phyloP scores from a whole-genome alignment of 2,797 vertebrate species.

The Taeniopygia guttata region DNA sequence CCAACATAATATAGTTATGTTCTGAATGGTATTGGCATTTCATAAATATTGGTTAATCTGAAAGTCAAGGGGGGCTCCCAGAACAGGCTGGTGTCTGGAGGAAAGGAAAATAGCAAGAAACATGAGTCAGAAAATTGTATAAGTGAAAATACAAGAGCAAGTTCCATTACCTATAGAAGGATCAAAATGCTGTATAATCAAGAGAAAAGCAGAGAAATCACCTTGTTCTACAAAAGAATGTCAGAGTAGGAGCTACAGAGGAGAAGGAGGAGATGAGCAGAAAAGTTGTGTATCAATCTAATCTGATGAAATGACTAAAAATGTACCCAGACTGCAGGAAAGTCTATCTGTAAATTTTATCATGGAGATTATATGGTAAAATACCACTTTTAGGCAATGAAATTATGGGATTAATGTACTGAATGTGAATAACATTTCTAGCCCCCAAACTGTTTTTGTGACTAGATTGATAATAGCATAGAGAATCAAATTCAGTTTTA shows the following conservation, averaged over 20 bases:
- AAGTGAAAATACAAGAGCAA: background rate
- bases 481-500: background rate
- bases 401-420: conserved; percentile 16
- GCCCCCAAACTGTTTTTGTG: background rate
- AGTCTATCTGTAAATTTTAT: conserved; percentile 1
- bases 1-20: background rate
- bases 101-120: background rate
- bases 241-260: background rate
- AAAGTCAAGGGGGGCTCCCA: background rate
- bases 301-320: conserved; percentile 31
- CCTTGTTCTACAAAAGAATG: background rate
- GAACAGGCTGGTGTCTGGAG: background rate
- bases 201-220: background rate
- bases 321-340: background rate
- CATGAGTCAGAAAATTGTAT: background rate
- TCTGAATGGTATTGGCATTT: background rate
- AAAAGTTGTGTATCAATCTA: background rate
- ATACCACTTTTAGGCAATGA: background rate
- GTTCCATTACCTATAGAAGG: background rate
- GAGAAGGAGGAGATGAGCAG: background rate
- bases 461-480: background rate
- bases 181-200: background rate
- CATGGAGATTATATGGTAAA: background rate
- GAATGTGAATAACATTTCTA: background rate
- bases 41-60: background rate